Conservation (phyloP, 2,113 vertebrate genomes). For the Seriola quinqueradiata region DNA sequence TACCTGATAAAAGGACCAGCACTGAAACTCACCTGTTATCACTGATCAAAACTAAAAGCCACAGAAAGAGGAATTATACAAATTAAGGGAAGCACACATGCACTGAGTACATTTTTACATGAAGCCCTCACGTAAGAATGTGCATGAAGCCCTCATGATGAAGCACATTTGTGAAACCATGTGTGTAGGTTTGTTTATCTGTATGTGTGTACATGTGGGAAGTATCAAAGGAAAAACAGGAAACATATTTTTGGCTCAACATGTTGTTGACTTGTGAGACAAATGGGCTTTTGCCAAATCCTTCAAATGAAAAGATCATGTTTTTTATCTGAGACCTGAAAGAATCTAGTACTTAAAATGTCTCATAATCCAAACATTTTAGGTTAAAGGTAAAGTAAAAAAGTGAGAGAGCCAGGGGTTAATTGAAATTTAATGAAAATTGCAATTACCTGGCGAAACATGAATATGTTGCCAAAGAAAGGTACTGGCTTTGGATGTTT, state of each 20-base stretch:
- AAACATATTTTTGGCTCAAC: background rate
- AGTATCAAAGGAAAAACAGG: background rate
- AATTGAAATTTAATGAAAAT: background rate
- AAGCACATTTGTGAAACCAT: background rate
- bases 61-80: background rate
- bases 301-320: background rate
- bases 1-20: background rate
- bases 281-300: background rate
- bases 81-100: too few relatives aligned
- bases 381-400: background rate
- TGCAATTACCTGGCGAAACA: constrained; percentile 88
- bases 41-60: background rate
- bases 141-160: background rate
- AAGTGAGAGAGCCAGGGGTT: background rate
- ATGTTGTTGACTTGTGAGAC: background rate
- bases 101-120: too few relatives aligned
- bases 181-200: background rate
- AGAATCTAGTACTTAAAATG: background rate
- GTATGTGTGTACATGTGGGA: background rate
- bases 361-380: background rate
- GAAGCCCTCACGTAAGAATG: too few relatives aligned
- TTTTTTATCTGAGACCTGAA: too few relatives aligned
- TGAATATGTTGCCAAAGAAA: constrained; percentile 91
- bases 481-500: constrained; percentile 90
- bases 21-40: background rate